Base-by-base conservation (phyloP, 2,888 invertebrate species). In the Euproctis similis region DNA sequence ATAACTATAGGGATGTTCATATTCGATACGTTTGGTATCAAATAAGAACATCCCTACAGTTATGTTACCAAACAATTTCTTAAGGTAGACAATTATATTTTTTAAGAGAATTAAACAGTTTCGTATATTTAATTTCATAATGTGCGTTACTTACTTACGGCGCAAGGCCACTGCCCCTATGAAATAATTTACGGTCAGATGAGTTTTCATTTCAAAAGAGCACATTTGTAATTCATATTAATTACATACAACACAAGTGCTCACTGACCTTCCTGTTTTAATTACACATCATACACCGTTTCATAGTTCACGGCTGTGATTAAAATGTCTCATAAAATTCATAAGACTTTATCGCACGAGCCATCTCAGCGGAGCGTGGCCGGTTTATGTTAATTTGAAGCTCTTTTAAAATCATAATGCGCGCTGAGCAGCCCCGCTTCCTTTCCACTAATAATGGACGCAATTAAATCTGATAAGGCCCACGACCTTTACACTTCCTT, bases 241-340 rank as follows among this genome's bases (percentile, higher is more conserved):
- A 77, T 75, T 75, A 77, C 66, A 68, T 63, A 70, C n/a, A n/a
- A n/a, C 58, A 64, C 63, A 53, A 58, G 70, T 80, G 76, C 78
- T 73, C 75, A 80, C 71, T 84, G 82, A 84, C 82, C 82, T 82
- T 78, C 75, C 74, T 61, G 68, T 62, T 75, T 70, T 82, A 82
- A 82, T 82, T 76, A 71, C 60, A 59, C 57, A 54, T 60, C 61
- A 56, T 60, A 57, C 63, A 58, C 56, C 49, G 69, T 68, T 71
- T 72, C 82, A 82, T 81, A 84, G 82, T 84, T 84, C 82, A 84
- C 81, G 78, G 77, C 68, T 75, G 64, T 75, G 72, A 75, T 77
- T 80, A 78, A 74, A 77, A 69, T 67, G 73, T 76, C 74, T 76
- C 56, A 57, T 74, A 68, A 73, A 70, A 68, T 64, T 72, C 73